These are phyloP conservation scores for Sarcophaga rosellei DNA, from an alignment of 2,888 invertebrate genomes.

Conservation along the genomic window DNA sequence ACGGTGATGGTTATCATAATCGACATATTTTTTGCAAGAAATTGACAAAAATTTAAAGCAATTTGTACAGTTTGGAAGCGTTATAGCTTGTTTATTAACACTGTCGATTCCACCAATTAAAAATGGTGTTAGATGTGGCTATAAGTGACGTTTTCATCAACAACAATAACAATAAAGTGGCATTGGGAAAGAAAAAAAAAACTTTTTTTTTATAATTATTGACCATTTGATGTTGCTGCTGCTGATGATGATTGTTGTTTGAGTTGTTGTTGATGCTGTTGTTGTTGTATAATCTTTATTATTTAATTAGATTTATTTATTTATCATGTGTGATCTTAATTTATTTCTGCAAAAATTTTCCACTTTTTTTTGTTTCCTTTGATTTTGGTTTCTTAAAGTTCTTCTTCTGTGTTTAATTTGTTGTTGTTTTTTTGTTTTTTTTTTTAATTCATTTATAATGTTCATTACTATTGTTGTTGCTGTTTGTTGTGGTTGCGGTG, in stretches of 20 bases:
- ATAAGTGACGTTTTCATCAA: background rate
- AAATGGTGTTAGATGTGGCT: slow-evolving; percentile 20
- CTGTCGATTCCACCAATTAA: background rate
- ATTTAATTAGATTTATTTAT: slow-evolving; percentile 49
- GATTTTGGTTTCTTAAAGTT: slow-evolving; percentile 13
- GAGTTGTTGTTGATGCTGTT: background rate
- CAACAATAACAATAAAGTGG: background rate
- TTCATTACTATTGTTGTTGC: background rate
- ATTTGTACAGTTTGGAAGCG: too few relatives aligned
- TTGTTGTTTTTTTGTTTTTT: background rate
- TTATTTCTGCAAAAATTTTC: slow-evolving; percentile 32
- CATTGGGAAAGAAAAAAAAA: background rate
- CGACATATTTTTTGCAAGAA: too few relatives aligned
- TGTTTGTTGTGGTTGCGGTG: slow-evolving; percentile 46
- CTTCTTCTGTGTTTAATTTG: background rate
- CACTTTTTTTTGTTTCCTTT: background rate
- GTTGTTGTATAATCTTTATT: slow-evolving; percentile 25
- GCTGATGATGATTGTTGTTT: background rate
- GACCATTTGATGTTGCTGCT: background rate
- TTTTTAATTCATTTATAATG: background rate
- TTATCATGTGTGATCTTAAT: slow-evolving; percentile 44
- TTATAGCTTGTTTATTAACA: too few relatives aligned
- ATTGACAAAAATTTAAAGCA: too few relatives aligned
- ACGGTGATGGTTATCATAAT: too few relatives aligned
- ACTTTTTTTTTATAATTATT: slow-evolving; percentile 2